Evolutionary conservation across 2,797 vertebrate genomes (phyloP).

Genomic region (Oreonectes daqikongensis): DNA sequence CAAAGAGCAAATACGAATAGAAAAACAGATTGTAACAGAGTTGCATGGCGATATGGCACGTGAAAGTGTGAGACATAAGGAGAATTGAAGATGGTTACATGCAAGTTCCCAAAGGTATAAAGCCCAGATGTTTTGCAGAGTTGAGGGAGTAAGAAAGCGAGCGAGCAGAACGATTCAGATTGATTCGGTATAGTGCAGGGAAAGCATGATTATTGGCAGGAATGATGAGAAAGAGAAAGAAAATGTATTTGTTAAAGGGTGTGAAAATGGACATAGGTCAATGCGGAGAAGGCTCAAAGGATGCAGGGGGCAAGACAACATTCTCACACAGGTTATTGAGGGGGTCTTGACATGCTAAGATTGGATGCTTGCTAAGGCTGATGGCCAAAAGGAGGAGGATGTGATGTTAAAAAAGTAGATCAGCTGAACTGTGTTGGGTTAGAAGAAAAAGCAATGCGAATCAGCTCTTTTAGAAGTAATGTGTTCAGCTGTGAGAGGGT

Average conservation of each 20-base stretch:
- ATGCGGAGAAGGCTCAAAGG: background rate
- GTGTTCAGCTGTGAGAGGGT: background rate
- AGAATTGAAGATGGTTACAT: background rate
- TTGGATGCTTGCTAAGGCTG: constrained; percentile 14
- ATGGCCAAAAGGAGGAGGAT: background rate
- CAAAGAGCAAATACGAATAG: constrained; percentile 3
- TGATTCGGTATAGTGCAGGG: background rate
- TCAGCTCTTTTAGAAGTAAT: constrained; percentile 9
- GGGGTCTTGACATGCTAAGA: constrained; percentile 17
- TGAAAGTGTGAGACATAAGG: constrained; percentile 1
- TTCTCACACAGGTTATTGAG: constrained; percentile 9
- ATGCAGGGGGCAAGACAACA: constrained; percentile 18
- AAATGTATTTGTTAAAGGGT: constrained; percentile 22
- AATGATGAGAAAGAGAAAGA: constrained; percentile 26
- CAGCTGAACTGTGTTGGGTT: constrained; percentile 5
- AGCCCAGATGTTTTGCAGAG: constrained; percentile 20
- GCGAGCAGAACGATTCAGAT: background rate
- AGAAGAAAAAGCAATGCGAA: constrained; percentile 14
- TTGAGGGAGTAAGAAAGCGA: no score
- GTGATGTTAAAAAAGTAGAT: background rate
- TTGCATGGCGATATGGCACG: constrained; percentile 4
- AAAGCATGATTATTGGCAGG: background rate
- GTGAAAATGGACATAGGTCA: constrained; percentile 18
- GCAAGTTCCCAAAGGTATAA: constrained; percentile 14
- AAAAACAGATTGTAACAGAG: constrained; percentile 23